Percentiles rank a stretch among this genome's conserved stretches.
Evolutionary conservation across 2,797 vertebrate genomes (phyloP).

Genomic region (Cacajao melanocephalus): DNA sequence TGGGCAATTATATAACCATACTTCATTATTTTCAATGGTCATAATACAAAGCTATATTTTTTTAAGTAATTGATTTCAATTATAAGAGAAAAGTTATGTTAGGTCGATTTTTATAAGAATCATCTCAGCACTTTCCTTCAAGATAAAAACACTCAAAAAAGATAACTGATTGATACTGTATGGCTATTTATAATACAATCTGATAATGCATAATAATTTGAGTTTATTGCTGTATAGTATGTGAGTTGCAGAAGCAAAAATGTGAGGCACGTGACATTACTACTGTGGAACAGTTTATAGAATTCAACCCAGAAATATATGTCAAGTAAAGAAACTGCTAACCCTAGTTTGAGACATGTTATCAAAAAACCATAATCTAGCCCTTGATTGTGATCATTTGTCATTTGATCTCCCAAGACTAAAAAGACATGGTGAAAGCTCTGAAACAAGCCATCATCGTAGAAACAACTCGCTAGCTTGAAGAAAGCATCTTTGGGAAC

Average conservation of each 20-base stretch:
- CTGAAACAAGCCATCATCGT: neutral
- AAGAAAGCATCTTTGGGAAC: neutral
- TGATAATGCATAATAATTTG: neutral
- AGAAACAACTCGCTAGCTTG: neutral
- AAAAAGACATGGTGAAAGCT: neutral
- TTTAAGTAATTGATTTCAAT: slow-evolving; percentile 8
- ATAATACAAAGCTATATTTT: neutral
- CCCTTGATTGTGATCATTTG: neutral
- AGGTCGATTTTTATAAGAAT: neutral
- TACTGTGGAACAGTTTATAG: neutral
- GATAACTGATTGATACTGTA: neutral
- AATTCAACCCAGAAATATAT: neutral
- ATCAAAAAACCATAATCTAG: neutral
- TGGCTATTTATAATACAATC: neutral
- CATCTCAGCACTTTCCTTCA: slow-evolving; percentile 34
- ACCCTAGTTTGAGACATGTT: neutral
- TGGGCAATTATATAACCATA: neutral
- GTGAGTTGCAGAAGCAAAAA: neutral
- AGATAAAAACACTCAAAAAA: neutral
- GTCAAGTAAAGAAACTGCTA: neutral
- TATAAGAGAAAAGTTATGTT: neutral
- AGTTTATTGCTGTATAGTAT: neutral
- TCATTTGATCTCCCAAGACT: neutral
- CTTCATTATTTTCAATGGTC: neutral
- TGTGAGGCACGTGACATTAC: neutral